phyloP scores from a whole-genome alignment of 2,888 invertebrate genomes.

The Drosophila antonietae region DNA sequence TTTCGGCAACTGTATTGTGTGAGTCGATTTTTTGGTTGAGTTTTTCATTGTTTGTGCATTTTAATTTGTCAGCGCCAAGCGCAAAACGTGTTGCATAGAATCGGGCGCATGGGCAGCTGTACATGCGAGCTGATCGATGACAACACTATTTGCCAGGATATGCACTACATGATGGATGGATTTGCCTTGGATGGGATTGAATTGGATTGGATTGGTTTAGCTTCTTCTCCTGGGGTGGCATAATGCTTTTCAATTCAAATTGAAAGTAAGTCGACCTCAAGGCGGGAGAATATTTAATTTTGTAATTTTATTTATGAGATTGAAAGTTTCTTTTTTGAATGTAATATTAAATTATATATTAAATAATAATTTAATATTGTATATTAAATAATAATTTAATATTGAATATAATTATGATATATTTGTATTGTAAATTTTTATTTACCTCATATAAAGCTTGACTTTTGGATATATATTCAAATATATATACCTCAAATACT shows the following conservation, averaged over 20 bases:
- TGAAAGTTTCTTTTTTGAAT: neutral
- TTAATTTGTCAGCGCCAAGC: slow-evolving; percentile 73
- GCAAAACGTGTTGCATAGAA: slow-evolving; percentile 67
- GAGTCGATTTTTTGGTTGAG: slow-evolving; percentile 47
- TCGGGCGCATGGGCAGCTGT: slow-evolving; percentile 55
- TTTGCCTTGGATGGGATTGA: neutral
- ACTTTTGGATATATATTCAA: too few species aligned
- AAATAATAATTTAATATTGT: too few species aligned
- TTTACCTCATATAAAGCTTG: too few species aligned
- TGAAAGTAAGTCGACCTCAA: slow-evolving; percentile 34
- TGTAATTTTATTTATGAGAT: slow-evolving; percentile 1
- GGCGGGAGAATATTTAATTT: neutral
- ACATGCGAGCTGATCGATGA: slow-evolving; percentile 76
- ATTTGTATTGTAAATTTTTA: too few species aligned
- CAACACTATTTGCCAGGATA: slow-evolving; percentile 75
- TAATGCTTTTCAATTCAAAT: slow-evolving; percentile 52
- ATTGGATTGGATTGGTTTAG: slow-evolving; percentile 1
- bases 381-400: neutral
- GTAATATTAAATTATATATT: neutral
- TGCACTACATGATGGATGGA: slow-evolving; percentile 60
- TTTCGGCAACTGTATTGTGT: slow-evolving; percentile 63
- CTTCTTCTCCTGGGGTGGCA: slow-evolving; percentile 7
- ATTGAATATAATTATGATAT: neutral
- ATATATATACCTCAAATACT: too few species aligned
- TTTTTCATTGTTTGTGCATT: slow-evolving; percentile 60